Percentiles rank a stretch among this genome's conserved stretches.
Conservation (phyloP, 1,140 invertebrate species). For the Teleopsis dalmanni region DNA sequence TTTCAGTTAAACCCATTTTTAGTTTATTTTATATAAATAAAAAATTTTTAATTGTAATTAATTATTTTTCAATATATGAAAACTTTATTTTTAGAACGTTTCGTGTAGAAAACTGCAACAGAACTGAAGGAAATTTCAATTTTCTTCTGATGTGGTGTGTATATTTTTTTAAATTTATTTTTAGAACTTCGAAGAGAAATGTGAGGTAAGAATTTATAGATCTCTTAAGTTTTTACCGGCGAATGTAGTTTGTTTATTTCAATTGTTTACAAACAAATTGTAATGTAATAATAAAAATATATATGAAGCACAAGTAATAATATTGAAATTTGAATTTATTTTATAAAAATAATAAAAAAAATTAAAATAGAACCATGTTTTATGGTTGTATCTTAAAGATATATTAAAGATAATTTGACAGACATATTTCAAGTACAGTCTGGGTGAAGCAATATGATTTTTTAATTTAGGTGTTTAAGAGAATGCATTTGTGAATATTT, state of each 20-base stretch:
- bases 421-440: too few species aligned
- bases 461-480: too few species aligned
- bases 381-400: too few species aligned
- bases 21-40: neutral
- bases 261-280: neutral
- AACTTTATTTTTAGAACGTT: slow-evolving; percentile 4
- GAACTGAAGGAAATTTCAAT: slow-evolving; percentile 18
- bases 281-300: neutral
- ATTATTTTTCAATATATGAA: slow-evolving; percentile 4
- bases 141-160: neutral
- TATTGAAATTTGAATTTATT: too few species aligned
- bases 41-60: neutral
- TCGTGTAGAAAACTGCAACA: slow-evolving; percentile 24
- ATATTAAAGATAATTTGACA: too few species aligned
- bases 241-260: neutral
- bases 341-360: too few species aligned
- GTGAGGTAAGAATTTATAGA: neutral
- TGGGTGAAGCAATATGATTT: too few species aligned
- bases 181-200: neutral
- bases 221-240: neutral
- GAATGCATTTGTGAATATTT: too few species aligned
- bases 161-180: slow-evolving; percentile 1
- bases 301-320: too few species aligned
- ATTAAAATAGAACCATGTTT: too few species aligned
- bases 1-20: slow-evolving; percentile 26